Base-by-base conservation (phyloP, 53 echinoderm and acorn worm genomes). In the Echinometra lucunter region DNA sequence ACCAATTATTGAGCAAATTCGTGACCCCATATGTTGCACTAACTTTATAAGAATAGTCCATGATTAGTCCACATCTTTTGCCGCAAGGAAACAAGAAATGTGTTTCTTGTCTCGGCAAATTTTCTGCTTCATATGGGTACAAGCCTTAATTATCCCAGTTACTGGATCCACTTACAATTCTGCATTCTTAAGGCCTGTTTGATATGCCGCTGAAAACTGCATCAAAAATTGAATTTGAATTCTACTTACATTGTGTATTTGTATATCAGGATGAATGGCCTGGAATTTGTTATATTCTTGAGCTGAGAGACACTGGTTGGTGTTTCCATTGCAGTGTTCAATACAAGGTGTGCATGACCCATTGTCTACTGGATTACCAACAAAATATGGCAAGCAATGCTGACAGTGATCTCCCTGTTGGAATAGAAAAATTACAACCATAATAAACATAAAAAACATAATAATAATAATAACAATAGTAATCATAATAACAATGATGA, bases 361-460 rank as follows among this genome's bases (percentile, higher is more conserved):
- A 30, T 96, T 92, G 21, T 97, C 70, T 17, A 66, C 87, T 37
- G 98, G 96, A 78, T 98, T 74, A 0, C 97, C 98, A 5, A 97
- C 96, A 57, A 95, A 97, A 66, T 96, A 80, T 30, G 97, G 97
- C 55, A 96, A 89, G 88, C 98, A 98, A 57, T 47, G 81, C 44
- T 97, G 94, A 69, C 98, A 98, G 66, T 88, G 91, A 23, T 37
- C 74, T 58, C 98, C 98, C 98, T 98, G 85, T n/a, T n/a, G n/a
- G n/a, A n/a, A n/a, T n/a, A n/a, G n/a, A n/a, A n/a, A n/a, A n/a
- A n/a, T n/a, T n/a, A n/a, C n/a, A n/a, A n/a, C n/a, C 0, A 47
- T 4, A 11, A 91, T 21, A 85, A 85, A 85, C 42, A 85, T 19
- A 11, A 25, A 23, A 83, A 83, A 83, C 17, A 12, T 72, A 16